Conservation (phyloP, 2,797 vertebrate genomes). For the Chromis chromis region DNA sequence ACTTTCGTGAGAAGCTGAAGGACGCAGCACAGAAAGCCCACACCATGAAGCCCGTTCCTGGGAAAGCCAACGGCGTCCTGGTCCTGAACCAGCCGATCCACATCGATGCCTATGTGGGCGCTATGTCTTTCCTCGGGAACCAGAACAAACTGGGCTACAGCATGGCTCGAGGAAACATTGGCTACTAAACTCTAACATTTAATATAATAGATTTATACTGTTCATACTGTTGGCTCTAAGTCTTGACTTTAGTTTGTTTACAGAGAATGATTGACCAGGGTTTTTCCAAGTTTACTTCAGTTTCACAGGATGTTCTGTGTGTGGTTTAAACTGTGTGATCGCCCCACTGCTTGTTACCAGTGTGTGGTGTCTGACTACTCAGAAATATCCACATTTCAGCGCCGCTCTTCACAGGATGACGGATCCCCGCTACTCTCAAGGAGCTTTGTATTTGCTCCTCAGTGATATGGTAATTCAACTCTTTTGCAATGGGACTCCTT, state of each 20-base stretch:
- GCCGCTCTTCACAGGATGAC: slow-evolving; percentile 60
- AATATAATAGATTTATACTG: not conserved
- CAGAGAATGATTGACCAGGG: slow-evolving; percentile 17
- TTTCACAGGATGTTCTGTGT: slow-evolving; percentile 29
- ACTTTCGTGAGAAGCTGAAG: slow-evolving; percentile 82
- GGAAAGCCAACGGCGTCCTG: slow-evolving; percentile 80
- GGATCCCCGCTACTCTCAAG: slow-evolving; percentile 60
- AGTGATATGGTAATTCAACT: slow-evolving; percentile 74
- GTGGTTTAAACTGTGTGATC: slow-evolving; percentile 43
- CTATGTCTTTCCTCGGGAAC: slow-evolving; percentile 88
- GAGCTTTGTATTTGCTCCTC: slow-evolving; percentile 70
- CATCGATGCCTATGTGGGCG: slow-evolving; percentile 85
- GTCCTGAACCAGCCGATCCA: slow-evolving; percentile 82
- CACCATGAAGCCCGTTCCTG: slow-evolving; percentile 71
- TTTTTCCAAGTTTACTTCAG: slow-evolving; percentile 19
- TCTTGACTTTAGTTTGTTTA: slow-evolving; percentile 6
- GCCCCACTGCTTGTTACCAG: slow-evolving; percentile 45
- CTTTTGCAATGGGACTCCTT: slow-evolving; percentile 71
- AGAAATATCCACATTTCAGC: slow-evolving; percentile 72
- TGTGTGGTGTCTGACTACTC: slow-evolving; percentile 49
- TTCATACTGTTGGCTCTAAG: not conserved
- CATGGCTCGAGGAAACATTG: slow-evolving; percentile 86
- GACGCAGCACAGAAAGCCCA: slow-evolving; percentile 79
- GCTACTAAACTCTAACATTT: slow-evolving; percentile 79
- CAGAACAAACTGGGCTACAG: slow-evolving; percentile 90